phyloP scores from a whole-genome alignment of 2,888 invertebrate species.

The Saturnia japonica region DNA sequence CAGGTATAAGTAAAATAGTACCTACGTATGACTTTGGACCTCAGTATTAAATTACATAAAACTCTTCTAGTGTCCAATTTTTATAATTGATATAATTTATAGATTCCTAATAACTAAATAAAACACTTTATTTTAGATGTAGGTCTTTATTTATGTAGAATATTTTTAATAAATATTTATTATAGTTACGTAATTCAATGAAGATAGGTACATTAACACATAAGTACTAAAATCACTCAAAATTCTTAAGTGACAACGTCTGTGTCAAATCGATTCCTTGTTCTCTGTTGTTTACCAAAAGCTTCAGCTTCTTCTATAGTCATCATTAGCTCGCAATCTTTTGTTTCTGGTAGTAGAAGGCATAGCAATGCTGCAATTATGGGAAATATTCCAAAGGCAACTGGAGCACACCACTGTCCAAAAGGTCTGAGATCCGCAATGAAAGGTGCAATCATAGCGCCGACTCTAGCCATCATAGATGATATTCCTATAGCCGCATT shows the following conservation, averaged over 20 bases:
- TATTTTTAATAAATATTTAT: not conserved
- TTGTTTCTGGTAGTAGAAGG: constrained; percentile 88
- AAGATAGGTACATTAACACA: not conserved
- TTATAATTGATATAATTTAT: too few relatives aligned
- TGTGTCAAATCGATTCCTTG: constrained; percentile 11
- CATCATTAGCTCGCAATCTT: constrained; percentile 86
- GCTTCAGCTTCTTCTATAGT: constrained; percentile 89
- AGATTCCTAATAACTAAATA: too few relatives aligned
- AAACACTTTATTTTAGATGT: not conserved
- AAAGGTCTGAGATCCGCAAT: constrained; percentile 83
- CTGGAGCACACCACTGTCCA: constrained; percentile 84
- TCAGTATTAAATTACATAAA: constrained; percentile 19
- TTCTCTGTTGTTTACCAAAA: constrained; percentile 36
- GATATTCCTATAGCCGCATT: constrained; percentile 92
- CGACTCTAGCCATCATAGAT: constrained; percentile 91
- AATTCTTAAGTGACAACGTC: constrained; percentile 2
- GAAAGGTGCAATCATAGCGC: constrained; percentile 92
- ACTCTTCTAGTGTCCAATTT: not conserved
- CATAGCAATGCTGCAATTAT: constrained; percentile 84
- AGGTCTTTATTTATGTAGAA: not conserved
- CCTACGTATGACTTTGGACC: not conserved
- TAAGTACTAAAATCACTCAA: not conserved
- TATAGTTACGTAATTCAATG: not conserved
- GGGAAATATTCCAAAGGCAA: constrained; percentile 86
- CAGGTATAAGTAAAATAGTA: constrained; percentile 14